Evolutionary conservation across 2,797 vertebrate genomes (phyloP), one percentile per base, ranked within the genome.

Genomic region (Eidolon dupreanum): DNA sequence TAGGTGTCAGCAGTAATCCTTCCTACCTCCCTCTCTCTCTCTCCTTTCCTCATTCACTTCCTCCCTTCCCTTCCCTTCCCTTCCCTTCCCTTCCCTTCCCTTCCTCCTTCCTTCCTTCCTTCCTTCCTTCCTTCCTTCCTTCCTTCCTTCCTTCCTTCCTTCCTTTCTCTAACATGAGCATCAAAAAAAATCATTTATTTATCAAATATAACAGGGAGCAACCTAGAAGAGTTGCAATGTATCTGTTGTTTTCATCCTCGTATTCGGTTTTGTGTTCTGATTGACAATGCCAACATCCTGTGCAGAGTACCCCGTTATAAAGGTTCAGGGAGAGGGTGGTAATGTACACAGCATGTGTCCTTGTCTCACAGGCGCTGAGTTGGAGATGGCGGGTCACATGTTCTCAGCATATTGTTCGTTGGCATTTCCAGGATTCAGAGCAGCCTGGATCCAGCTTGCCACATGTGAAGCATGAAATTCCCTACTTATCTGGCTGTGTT

Each of bases 401-500:
- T 75, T 97, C 70, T 70, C 41, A 22, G 57, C 11, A 17, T 66
- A 24, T 84, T 92, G 38, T 41, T 46, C n/a, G 8, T 22, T 88
- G 57, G 38, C 4, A 2, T 85, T 98, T 96, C 38, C 46, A 71
- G 95, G 79, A 24, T 46, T 96, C 4, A 0, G 10, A 12, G 53
- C 93, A 96, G 57, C 0, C 1, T 53, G 16, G 22, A 83, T 97
- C 85, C 71, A 96, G 93, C 33, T 97, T 68, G 77, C 0, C 0
- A 73, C 63, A 97, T 95, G 36, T 92, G 94, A 89, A 96, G 75
- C 85, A 51, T 97, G 95, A 97, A 90, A 96, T 97, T 92, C 84
- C 88, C 66, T 55, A 89, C 51, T 71, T 83, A 59, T 86, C 78
- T 96, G 93, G 41, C 93, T 84, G 53, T 26, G 38, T 93, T 97